Base-by-base conservation (phyloP, 2,113 vertebrate genomes). In the Furnarius figulus region DNA sequence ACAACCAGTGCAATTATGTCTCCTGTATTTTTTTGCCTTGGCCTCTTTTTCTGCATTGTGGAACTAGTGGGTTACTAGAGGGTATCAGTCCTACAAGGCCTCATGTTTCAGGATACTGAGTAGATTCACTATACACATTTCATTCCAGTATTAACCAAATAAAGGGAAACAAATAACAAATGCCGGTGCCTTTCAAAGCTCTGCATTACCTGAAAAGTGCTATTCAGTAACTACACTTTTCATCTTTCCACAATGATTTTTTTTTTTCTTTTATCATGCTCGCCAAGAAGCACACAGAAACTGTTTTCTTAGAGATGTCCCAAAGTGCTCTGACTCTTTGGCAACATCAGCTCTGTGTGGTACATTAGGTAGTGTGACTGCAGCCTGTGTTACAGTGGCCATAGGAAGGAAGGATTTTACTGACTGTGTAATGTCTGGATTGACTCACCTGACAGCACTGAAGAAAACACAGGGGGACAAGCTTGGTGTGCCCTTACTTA, bases 1-100 rank as follows among this genome's bases (percentile, higher is more conserved):
- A 47, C 68, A 93, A 74, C 24, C 42, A 63, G 15, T 67, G 44
- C 12, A 65, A 75, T 75, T 68, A 92, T 65, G 96, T 93, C 30
- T 76, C n/a, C 33, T 37, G 0, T 63, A 37, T 88, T 92, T 86
- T 53, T 66, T 88, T 71, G 6, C 46, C 77, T 31, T 47, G 25
- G 25, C 24, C 30, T 80, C 19, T 73, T 84, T 61, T 70, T 23
- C 63, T 86, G 28, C 22, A 33, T 8, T 59, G 25, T 67, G 39
- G 24, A 88, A 24, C 7, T 14, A 27, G 24, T 19, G 31, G 9
- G 37, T 63, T 40, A 37, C 24, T 33, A 0, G 2, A 83, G n/a
- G 1, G 0, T 62, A 46, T 79, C 23, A 58, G 35, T 67, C 14
- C 55, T 91, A 22, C 39, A 47, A 71, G 85, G 28, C 22, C 58